A percentile compares a stretch with the other conserved stretches of the same genome.
phyloP scores from a whole-genome alignment of 92 coral and sea anemone genomes.

The Paramuricea clavata region DNA sequence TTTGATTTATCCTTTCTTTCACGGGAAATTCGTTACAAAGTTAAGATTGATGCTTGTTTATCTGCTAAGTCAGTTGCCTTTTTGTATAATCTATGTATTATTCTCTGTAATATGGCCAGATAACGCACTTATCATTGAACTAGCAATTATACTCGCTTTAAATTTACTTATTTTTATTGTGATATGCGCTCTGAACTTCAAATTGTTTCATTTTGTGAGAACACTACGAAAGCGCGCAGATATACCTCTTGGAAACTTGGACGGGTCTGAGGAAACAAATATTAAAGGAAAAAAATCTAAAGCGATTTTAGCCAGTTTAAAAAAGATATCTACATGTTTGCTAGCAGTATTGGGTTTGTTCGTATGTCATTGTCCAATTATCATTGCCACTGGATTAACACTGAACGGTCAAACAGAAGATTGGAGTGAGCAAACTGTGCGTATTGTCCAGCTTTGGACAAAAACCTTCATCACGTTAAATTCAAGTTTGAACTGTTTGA shows the following conservation, averaged over 20 bases:
- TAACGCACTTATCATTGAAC: neutral
- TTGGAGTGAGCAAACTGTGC: neutral
- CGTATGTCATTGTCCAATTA: neutral
- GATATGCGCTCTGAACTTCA: neutral
- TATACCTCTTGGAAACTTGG: neutral
- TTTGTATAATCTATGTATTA: neutral
- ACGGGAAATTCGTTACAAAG: neutral
- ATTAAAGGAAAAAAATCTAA: neutral
- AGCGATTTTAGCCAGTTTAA: neutral
- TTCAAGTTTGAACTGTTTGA: slow-evolving; percentile 4
- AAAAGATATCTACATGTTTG: slow-evolving; percentile 3
- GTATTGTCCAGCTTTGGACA: neutral
- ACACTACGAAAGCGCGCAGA: neutral
- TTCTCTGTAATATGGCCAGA: neutral
- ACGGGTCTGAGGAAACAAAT: neutral
- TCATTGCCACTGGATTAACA: neutral
- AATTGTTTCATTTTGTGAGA: neutral
- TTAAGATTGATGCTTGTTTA: neutral
- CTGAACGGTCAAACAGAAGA: neutral
- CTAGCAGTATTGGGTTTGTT: neutral
- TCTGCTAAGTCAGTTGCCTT: neutral
- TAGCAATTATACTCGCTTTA: neutral
- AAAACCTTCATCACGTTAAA: neutral
- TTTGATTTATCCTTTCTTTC: slow-evolving; percentile 45
- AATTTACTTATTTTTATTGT: neutral